phyloP scores from a whole-genome alignment of 2,113 vertebrate species.

The Sapayoa aenigma region DNA sequence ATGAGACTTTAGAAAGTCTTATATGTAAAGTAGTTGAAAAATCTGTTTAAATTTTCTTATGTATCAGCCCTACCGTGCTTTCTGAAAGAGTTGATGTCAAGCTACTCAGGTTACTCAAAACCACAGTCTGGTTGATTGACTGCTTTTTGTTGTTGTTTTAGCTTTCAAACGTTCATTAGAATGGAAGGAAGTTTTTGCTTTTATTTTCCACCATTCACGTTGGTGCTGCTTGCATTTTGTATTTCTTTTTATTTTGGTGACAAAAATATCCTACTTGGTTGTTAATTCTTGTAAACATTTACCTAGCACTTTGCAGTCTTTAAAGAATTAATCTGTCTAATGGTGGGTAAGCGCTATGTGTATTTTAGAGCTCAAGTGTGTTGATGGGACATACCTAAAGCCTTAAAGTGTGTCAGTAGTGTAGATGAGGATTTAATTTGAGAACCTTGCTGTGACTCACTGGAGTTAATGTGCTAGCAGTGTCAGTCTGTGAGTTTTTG shows the following conservation, averaged over 20 bases:
- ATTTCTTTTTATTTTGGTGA: background rate
- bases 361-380: slow-evolving; percentile 9
- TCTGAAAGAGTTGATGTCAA: background rate
- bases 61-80: background rate
- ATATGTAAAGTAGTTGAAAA: background rate
- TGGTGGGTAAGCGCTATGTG: background rate
- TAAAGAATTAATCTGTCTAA: slow-evolving; percentile 8
- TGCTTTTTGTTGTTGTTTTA: background rate
- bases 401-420: slow-evolving; percentile 8
- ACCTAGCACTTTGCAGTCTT: background rate
- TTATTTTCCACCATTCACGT: background rate
- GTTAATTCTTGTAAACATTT: slow-evolving; percentile 40
- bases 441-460: slow-evolving; percentile 35
- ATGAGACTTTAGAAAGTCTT: background rate
- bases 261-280: background rate
- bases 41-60: background rate
- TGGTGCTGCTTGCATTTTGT: background rate
- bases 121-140: background rate
- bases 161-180: background rate
- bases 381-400: slow-evolving; percentile 10
- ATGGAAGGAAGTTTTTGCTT: background rate
- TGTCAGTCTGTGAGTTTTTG: slow-evolving; percentile 30
- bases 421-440: slow-evolving; percentile 43
- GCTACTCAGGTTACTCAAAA: background rate
- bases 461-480: slow-evolving; percentile 9